Conservation (phyloP, 2,113 vertebrate species). For the Phainopepla nitens region DNA sequence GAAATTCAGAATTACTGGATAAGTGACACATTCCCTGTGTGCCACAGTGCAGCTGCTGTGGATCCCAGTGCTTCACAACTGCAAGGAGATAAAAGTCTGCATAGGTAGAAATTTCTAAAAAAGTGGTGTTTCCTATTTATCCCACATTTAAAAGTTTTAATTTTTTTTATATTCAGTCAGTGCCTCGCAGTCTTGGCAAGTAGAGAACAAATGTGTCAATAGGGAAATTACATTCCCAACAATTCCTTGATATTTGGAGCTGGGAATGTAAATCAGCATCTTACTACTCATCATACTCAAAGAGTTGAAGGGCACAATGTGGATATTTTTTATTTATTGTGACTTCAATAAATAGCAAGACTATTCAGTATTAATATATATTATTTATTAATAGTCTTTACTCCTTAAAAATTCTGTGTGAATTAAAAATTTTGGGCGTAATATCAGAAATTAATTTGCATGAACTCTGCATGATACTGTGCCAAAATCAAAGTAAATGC, state of each 20-base stretch:
- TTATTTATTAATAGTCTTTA: neutral
- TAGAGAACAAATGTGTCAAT: neutral
- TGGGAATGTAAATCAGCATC: neutral
- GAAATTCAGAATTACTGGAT: neutral
- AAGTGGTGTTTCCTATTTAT: neutral
- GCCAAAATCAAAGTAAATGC: neutral
- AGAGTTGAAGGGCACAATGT: neutral
- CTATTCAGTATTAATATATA: neutral
- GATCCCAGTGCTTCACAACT: neutral
- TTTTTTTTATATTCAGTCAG: neutral
- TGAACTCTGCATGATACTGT: neutral
- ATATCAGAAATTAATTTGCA: neutral
- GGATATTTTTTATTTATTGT: neutral
- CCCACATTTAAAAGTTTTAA: neutral
- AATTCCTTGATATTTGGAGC: neutral
- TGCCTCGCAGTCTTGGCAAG: neutral
- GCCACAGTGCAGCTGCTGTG: neutral
- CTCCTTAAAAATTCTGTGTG: neutral
- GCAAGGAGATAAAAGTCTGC: neutral
- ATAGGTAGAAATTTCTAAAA: neutral
- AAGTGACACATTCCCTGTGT: accelerated
- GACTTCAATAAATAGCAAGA: neutral
- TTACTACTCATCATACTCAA: neutral
- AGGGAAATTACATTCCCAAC: neutral
- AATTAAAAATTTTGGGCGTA: neutral